Base-by-base conservation (phyloP, 2,888 invertebrate species). In the Troides oblongomaculatus region DNA sequence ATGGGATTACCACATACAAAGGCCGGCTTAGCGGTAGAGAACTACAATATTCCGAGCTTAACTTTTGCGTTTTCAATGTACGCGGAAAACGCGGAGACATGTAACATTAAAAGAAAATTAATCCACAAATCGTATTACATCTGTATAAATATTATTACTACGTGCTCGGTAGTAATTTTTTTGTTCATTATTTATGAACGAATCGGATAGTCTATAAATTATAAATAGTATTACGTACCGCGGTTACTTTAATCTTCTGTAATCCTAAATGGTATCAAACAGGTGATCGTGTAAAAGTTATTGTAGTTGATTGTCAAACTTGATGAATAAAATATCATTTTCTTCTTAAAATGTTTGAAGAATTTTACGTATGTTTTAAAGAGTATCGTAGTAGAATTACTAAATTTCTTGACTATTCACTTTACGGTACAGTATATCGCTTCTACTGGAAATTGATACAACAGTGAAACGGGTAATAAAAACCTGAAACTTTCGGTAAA, bases 181-280 rank as follows among this genome's bases (percentile, higher is more conserved):
- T 46, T 50, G 50, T 62, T 65, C 18, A 69, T 62, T 18, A 69
- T 65, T 65, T 50, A 69, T 69, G 46, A 69, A 65, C 30, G 59
- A 43, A 60, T 53, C 25, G 46, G 25, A 2, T 25, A 23, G 57
- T 69, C 50, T 69, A 65, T 58, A 21, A 62, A 65, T 57, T 57
- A 66, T 69, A 58, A 58, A 66, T 62, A 62, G 46, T 36, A 63
- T 69, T 64, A 66, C 12, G 39, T 43, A 62, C 39, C 50, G 18
- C 62, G 30, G 23, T 79, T 75, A 71, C 64, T 66, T 71, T 86
- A 86, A 89, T 89, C 84, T 80, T 66, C 75, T 77, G 79, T 90
- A 90, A 91, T 89, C 85, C 89, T 79, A 88, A 89, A 91, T 90
- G 82, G 87, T 87, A 88, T 89, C 86, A 89, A 80, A 83, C 87